A percentile compares a stretch with the other conserved stretches of the same genome.
Conservation (phyloP, 2,888 invertebrate genomes). For the Andrena fulva region DNA sequence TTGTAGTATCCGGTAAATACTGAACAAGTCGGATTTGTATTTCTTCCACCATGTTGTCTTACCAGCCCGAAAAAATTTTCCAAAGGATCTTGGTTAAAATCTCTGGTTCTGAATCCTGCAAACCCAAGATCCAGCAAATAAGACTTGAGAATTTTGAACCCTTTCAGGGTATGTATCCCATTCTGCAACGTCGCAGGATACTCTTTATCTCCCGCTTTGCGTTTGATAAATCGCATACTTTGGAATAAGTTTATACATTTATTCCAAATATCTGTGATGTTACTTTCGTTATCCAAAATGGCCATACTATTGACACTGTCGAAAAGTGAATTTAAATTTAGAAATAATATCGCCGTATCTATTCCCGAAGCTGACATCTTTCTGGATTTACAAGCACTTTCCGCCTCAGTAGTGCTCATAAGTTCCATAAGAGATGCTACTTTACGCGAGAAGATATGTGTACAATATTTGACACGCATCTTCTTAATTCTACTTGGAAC, state of each 20-base stretch:
- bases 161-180: neutral
- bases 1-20: slow-evolving; percentile 1
- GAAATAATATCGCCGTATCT: neutral
- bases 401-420: neutral
- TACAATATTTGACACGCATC: neutral
- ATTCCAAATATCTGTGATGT: slow-evolving; percentile 2
- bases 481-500: neutral
- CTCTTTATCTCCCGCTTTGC: neutral
- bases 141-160: neutral
- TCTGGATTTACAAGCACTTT: neutral
- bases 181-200: neutral
- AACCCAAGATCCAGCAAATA: neutral
- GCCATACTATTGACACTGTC: neutral
- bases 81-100: neutral
- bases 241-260: neutral
- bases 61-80: neutral
- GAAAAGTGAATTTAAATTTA: neutral
- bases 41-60: neutral
- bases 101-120: neutral
- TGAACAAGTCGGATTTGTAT: neutral
- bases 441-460: neutral
- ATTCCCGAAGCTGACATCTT: neutral
- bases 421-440: neutral
- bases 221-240: neutral
- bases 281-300: neutral